phyloP scores from a whole-genome alignment of 2,797 vertebrate genomes.

The Micropoecilia bifurca region DNA sequence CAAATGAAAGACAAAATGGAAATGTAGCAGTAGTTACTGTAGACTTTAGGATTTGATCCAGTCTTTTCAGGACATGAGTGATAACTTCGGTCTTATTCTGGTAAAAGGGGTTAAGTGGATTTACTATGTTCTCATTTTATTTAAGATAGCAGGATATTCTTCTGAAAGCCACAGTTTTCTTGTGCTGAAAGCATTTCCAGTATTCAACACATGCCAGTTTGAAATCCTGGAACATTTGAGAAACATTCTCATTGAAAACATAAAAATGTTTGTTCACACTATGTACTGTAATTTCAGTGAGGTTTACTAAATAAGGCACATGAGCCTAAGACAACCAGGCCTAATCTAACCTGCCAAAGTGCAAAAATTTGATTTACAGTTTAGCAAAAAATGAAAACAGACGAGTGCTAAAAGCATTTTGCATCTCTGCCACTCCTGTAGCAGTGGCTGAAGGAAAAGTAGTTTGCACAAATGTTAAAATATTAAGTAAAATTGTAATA shows the following conservation, averaged over 20 bases:
- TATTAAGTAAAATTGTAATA: not conserved
- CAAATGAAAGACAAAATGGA: no score
- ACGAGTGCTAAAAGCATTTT: not conserved
- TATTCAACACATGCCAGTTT: not conserved
- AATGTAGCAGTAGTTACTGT: no score
- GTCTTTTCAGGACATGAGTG: no score
- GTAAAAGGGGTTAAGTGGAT: not conserved
- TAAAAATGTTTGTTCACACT: not conserved
- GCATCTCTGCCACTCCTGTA: not conserved
- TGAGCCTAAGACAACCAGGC: not conserved
- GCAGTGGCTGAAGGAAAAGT: not conserved
- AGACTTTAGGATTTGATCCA: no score
- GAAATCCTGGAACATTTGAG: not conserved
- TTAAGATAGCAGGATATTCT: no score
- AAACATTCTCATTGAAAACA: not conserved
- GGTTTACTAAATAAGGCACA: not conserved
- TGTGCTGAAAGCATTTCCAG: not conserved
- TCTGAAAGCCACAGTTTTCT: not conserved
- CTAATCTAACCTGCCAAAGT: not conserved
- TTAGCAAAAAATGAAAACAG: not conserved
- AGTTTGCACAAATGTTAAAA: not conserved
- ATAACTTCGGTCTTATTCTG: not conserved
- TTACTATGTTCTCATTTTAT: not conserved
- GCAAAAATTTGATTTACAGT: not conserved
- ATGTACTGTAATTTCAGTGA: not conserved